phyloP scores from a whole-genome alignment of 2,888 invertebrate species.

The Pteria penguin region DNA sequence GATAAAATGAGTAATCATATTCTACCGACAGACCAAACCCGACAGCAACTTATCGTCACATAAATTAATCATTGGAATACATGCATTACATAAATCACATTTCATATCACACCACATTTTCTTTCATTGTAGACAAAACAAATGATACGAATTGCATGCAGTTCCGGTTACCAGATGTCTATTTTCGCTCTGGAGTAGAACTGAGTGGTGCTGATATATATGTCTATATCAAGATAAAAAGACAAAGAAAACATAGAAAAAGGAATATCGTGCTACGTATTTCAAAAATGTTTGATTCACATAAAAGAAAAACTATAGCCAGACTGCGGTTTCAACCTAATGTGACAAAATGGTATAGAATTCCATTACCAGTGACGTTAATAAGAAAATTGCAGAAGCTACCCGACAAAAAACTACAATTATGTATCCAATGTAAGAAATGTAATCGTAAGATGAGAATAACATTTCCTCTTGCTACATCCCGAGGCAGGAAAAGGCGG shows the following conservation, averaged over 20 bases:
- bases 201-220: conserved; percentile 20
- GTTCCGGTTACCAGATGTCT: conserved; percentile 11
- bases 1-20: too few relatives aligned
- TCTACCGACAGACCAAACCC: too few relatives aligned
- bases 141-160: conserved; percentile 15
- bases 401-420: not conserved
- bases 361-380: conserved; percentile 1
- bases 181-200: conserved; percentile 3
- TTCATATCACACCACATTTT: too few relatives aligned
- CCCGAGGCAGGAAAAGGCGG: not conserved
- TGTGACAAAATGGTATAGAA: conserved; percentile 17
- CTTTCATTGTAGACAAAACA: conserved; percentile 9
- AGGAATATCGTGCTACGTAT: conserved; percentile 1
- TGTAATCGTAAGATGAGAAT: conserved; percentile 13
- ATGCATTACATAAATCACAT: too few relatives aligned
- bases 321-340: conserved; percentile 4
- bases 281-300: not conserved
- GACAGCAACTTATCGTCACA: too few relatives aligned
- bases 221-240: conserved; percentile 22
- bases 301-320: not conserved
- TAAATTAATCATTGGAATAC: too few relatives aligned
- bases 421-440: conserved; percentile 20
- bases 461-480: conserved; percentile 7
- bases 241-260: not conserved
- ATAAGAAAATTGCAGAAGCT: not conserved